Base-by-base conservation (phyloP, 2,113 vertebrate species). In the Varanus salvator region DNA sequence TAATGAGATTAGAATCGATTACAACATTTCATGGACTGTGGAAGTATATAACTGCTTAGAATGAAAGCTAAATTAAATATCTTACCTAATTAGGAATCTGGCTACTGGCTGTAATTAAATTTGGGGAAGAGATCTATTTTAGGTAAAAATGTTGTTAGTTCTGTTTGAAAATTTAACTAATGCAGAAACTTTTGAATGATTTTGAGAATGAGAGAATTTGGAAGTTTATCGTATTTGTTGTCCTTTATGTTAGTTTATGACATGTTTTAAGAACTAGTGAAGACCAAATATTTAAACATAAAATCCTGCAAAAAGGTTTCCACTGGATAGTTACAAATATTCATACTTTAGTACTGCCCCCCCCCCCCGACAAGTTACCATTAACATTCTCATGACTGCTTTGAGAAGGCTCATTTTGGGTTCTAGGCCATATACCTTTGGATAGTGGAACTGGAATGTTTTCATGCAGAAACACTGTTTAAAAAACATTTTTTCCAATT, bases 1-100 rank as follows among this genome's bases (percentile, higher is more conserved):
- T 96, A 97, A 95, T 95, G 87, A 93, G 72, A 89, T 95, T 96
- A 94, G 91, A 94, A 92, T 94, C 96, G 96, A 97, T 96, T 95
- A 95, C 84, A 95, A 96, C 94, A 95, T 95, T 96, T 97, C 4
- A 74, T 94, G 94, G 92, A 83, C 95, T 93, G 93, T 90, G 84
- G 94, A 89, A 94, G 91, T 96, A 50, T 93, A 91, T 97, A 96
- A 97, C 97, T 96, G 92, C 94, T 86, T 93, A 89, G 92, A 96
- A 95, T 95, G 93, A 94, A 96, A 94, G 77, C 91, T 96, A 96
- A 96, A 97, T 96, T 96, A 96, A 97, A 95, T 94, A 95, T 91
- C 92, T 94, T 57, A 85, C 80, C 89, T 96, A 96, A 97, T 97
- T 96, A 95, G 95, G 92, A 89, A 90, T 34, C 57, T 93, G 6